Evolutionary conservation across 2,113 vertebrate genomes (phyloP).

Genomic region (Verasper variegatus): DNA sequence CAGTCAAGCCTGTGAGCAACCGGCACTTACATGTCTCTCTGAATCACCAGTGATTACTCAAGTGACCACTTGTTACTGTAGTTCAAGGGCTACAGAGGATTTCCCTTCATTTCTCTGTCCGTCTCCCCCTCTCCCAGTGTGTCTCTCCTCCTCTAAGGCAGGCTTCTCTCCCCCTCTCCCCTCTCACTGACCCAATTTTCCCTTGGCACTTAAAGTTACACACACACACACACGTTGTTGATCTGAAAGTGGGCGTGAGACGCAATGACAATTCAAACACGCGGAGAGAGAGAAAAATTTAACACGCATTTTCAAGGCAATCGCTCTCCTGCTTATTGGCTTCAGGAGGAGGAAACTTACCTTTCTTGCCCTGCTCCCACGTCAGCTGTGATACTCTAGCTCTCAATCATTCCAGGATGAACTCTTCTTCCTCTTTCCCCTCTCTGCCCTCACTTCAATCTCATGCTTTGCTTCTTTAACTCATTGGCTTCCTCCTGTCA

Average conservation of each 20-base stretch:
- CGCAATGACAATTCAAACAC: conserved; percentile 13
- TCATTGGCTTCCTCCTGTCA: conserved; percentile 8
- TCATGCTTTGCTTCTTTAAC: conserved; percentile 43
- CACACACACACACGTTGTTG: conserved; percentile 64
- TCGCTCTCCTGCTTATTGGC: conserved; percentile 37
- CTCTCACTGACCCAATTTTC: conserved; percentile 68
- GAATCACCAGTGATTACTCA: conserved; percentile 77
- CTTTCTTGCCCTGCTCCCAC: conserved; percentile 44
- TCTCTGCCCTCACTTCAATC: conserved; percentile 48
- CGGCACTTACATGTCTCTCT: conserved; percentile 76
- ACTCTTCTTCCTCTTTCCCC: conserved; percentile 32
- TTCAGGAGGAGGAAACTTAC: conserved; percentile 58
- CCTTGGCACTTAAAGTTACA: conserved; percentile 76
- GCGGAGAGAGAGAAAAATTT: not conserved
- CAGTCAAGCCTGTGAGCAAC: conserved; percentile 65
- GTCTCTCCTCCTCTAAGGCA: conserved; percentile 52
- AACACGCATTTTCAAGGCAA: conserved; percentile 46
- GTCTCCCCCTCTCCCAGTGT: conserved; percentile 56
- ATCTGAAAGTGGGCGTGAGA: conserved; percentile 62
- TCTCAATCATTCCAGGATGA: conserved; percentile 50
- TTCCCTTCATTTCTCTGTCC: conserved; percentile 69
- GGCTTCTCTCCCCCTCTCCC: conserved; percentile 49
- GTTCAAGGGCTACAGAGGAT: conserved; percentile 61
- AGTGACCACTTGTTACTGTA: conserved; percentile 76
- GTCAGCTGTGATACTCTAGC: conserved; percentile 36